Evolutionary conservation across 2,888 invertebrate genomes (phyloP).

Genomic region (Melanchra persicariae): DNA sequence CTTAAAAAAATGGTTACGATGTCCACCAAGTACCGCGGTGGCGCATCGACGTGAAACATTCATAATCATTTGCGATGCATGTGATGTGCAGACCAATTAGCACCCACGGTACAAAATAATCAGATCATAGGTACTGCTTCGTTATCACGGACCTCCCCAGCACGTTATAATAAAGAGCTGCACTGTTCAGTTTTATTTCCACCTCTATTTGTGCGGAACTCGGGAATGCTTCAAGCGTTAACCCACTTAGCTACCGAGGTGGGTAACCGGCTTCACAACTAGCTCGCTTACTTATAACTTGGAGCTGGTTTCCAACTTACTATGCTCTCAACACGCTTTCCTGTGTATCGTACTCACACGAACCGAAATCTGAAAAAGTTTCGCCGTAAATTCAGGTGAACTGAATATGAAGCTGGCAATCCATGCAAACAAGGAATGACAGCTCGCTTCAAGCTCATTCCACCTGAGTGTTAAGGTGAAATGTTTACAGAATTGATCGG

Average conservation of each 20-base stretch:
- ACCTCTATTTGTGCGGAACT: background rate
- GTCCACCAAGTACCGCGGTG: too few species aligned
- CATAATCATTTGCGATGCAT: too few species aligned
- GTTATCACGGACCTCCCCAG: background rate
- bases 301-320: background rate
- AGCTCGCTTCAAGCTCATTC: too few species aligned
- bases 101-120: background rate
- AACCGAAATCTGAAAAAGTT: too few species aligned
- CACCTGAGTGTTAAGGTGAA: too few species aligned
- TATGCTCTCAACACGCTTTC: background rate
- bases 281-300: constrained; percentile 19
- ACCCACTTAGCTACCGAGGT: constrained; percentile 25
- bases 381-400: too few species aligned
- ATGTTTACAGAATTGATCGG: too few species aligned
- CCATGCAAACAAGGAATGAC: too few species aligned
- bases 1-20: too few species aligned
- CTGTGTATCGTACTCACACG: constrained; percentile 5
- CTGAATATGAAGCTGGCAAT: too few species aligned
- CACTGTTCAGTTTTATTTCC: background rate
- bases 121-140: background rate
- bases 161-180: background rate
- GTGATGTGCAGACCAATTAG: background rate
- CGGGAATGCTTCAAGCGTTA: constrained; percentile 9
- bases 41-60: too few species aligned
- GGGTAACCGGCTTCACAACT: background rate